phyloP scores from a whole-genome alignment of 2,888 invertebrate species.

The Atrina japonica region DNA sequence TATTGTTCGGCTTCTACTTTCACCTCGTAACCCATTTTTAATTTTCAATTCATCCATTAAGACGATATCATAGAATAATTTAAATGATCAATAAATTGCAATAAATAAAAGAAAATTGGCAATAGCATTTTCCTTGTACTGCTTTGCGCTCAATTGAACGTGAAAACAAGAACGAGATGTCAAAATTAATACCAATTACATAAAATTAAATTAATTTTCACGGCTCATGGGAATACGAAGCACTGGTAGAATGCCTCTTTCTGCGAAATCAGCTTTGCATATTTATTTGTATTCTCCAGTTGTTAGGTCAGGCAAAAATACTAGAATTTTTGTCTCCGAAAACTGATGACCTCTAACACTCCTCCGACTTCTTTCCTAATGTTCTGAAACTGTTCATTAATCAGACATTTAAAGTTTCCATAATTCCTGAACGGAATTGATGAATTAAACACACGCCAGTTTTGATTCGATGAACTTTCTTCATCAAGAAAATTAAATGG shows the following conservation, averaged over 20 bases:
- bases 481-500: constrained; percentile 69
- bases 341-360: neutral
- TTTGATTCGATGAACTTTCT: constrained; percentile 57
- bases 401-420: constrained; percentile 59
- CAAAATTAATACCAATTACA: constrained; percentile 23
- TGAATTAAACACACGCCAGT: constrained; percentile 62
- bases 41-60: no score
- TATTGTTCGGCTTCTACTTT: no score
- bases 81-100: no score
- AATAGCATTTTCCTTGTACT: no score
- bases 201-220: constrained; percentile 24
- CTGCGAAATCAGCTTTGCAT: constrained; percentile 4
- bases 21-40: no score
- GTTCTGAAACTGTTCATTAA: constrained; percentile 49
- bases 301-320: constrained; percentile 14
- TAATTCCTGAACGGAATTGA: constrained; percentile 54
- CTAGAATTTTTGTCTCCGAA: constrained; percentile 1
- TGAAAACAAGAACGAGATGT: no score
- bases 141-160: no score
- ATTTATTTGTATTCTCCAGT: constrained; percentile 7
- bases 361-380: neutral
- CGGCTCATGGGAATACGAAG: constrained; percentile 1
- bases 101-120: no score
- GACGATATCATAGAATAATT: no score
- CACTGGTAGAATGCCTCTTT: constrained; percentile 14